phyloP scores from a whole-genome alignment of 2,113 vertebrate species.

The Chaetops frenatus region DNA sequence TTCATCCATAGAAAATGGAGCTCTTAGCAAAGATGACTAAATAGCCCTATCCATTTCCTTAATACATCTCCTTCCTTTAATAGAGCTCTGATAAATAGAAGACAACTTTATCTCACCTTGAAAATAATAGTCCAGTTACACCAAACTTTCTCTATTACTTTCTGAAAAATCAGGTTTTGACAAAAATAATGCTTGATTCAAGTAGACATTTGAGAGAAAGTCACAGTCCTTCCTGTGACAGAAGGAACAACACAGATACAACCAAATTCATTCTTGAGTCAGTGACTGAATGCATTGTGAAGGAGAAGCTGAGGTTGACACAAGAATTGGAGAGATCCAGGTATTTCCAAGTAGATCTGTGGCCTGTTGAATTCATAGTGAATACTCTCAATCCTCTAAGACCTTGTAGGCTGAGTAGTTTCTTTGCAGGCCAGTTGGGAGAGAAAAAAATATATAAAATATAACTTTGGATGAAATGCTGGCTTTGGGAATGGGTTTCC shows the following conservation, averaged over 20 bases:
- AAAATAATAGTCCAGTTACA: not conserved
- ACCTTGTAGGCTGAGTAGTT: not conserved
- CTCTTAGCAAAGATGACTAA: constrained; percentile 19
- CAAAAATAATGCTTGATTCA: not conserved
- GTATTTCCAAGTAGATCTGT: not conserved
- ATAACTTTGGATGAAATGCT: not conserved
- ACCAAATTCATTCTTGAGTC: not conserved
- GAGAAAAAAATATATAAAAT: no score
- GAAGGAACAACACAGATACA: not conserved
- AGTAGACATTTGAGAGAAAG: not conserved
- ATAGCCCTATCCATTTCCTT: not conserved
- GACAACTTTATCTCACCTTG: not conserved
- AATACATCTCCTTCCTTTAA: not conserved
- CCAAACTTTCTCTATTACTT: not conserved
- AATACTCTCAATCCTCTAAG: not conserved
- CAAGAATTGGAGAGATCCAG: not conserved
- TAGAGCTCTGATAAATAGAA: not conserved
- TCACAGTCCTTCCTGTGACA: not conserved
- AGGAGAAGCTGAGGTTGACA: not conserved
- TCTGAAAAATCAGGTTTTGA: not conserved
- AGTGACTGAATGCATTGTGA: not conserved
- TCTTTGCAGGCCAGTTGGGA: accelerated
- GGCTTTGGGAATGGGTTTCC: not conserved
- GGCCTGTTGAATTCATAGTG: not conserved
- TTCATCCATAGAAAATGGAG: constrained; percentile 5